phyloP scores from a whole-genome alignment of 2,113 vertebrate species.

The Nycticebus coucang region DNA sequence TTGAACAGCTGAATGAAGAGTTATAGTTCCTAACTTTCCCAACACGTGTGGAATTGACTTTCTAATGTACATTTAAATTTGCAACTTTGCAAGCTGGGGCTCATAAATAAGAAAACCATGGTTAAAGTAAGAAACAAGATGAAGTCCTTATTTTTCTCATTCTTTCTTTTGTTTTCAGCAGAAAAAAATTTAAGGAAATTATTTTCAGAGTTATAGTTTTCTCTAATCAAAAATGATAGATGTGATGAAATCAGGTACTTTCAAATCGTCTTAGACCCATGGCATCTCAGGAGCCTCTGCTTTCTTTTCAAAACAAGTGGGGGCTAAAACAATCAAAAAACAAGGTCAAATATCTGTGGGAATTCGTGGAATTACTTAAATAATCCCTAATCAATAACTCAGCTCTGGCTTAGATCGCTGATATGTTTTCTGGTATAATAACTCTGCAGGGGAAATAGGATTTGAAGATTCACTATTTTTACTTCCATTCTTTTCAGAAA shows the following conservation, averaged over 20 bases:
- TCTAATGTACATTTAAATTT: not conserved
- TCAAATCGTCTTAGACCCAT: not conserved
- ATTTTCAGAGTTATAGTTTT: not conserved
- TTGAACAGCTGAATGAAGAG: not conserved
- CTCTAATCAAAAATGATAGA: not conserved
- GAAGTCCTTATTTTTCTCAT: not conserved
- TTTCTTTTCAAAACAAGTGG: not conserved
- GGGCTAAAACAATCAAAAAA: not conserved
- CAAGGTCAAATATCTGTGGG: not conserved
- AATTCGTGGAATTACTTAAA: not conserved
- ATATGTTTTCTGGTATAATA: not conserved
- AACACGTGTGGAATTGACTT: not conserved
- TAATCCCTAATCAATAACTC: not conserved
- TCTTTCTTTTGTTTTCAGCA: not conserved
- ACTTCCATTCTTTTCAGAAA: not conserved
- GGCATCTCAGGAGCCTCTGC: not conserved
- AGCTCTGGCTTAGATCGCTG: not conserved
- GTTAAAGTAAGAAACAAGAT: not conserved
- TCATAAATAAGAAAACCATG: not conserved
- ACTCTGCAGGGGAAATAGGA: not conserved
- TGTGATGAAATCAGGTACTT: not conserved
- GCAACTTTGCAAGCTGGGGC: not conserved
- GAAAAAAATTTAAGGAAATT: not conserved
- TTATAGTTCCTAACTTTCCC: not conserved
- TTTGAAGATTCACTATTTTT: not conserved